Conservation (phyloP, 2,888 invertebrate genomes). For the Sarcophaga caerulescens region DNA sequence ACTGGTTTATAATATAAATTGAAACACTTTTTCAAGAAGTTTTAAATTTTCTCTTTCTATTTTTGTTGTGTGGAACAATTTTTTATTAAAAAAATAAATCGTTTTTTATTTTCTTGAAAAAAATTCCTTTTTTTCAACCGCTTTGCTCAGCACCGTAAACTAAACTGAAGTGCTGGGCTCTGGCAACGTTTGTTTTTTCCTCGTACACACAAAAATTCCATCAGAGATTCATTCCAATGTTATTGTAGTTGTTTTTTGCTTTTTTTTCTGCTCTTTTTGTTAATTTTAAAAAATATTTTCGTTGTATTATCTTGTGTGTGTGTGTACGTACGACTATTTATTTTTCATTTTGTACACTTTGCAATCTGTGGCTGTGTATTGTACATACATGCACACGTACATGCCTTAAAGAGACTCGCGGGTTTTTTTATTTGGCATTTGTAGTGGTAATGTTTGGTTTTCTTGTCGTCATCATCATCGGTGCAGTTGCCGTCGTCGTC, state of each 20-base stretch:
- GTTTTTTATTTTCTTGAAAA: slow-evolving; percentile 9
- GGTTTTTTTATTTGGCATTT: slow-evolving; percentile 44
- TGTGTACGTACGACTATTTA: not conserved
- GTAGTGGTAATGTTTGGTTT: slow-evolving; percentile 55
- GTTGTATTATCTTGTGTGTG: slow-evolving; percentile 23
- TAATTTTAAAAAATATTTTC: slow-evolving; percentile 6
- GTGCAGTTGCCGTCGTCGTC: slow-evolving; percentile 10
- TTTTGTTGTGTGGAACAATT: not conserved
- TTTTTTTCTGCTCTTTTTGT: slow-evolving; percentile 12
- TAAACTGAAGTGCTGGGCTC: slow-evolving; percentile 72
- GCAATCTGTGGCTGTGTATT: slow-evolving; percentile 60
- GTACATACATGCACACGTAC: too few relatives aligned
- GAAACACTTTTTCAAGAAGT: not conserved
- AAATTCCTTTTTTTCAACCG: slow-evolving; percentile 70
- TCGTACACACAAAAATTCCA: slow-evolving; percentile 66
- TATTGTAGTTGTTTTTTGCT: slow-evolving; percentile 41
- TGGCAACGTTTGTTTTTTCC: slow-evolving; percentile 68
- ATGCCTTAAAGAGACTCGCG: slow-evolving; percentile 64
- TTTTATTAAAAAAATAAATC: slow-evolving; percentile 33
- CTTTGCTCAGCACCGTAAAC: slow-evolving; percentile 77
- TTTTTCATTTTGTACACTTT: slow-evolving; percentile 56
- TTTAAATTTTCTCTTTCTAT: slow-evolving; percentile 13
- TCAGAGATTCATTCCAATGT: slow-evolving; percentile 68
- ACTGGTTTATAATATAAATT: slow-evolving; percentile 12
- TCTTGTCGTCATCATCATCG: slow-evolving; percentile 39